Evolutionary conservation across 2,888 invertebrate genomes (phyloP).

Genomic region (Eupithecia subumbrata): DNA sequence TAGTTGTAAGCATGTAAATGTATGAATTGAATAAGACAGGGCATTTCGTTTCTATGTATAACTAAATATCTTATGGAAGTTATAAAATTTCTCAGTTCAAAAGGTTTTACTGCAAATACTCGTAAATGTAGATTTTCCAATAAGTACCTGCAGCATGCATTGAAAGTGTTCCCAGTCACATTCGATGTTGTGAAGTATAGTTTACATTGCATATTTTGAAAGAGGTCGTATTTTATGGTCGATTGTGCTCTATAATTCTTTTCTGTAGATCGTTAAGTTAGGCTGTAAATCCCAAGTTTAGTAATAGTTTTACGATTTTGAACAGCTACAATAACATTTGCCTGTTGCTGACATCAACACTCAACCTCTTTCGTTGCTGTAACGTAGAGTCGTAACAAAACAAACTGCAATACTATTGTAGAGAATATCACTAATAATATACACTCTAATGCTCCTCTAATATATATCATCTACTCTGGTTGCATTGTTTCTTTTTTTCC

Average conservation of each 20-base stretch:
- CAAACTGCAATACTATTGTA: neutral
- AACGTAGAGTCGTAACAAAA: neutral
- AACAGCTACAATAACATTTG: conserved; percentile 34
- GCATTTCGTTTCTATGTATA: neutral
- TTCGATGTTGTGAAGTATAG: neutral
- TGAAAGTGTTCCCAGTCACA: neutral
- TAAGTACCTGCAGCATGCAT: neutral
- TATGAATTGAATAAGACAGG: neutral
- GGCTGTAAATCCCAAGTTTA: conserved; percentile 36
- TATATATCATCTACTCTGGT: neutral
- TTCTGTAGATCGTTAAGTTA: conserved; percentile 40
- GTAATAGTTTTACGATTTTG: conserved; percentile 38
- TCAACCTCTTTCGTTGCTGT: conserved; percentile 4
- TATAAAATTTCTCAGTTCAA: neutral
- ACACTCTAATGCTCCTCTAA: neutral
- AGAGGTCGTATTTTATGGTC: conserved; percentile 36
- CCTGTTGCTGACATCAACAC: conserved; percentile 22
- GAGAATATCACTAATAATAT: neutral
- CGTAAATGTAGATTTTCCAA: neutral
- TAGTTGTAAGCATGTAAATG: neutral
- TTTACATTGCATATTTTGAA: conserved; percentile 30
- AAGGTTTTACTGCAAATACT: neutral
- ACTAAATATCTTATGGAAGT: neutral
- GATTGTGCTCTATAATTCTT: conserved; percentile 32
- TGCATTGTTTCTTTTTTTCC: neutral